Conservation (phyloP, 2,888 invertebrate genomes). For the Brenthis ino region DNA sequence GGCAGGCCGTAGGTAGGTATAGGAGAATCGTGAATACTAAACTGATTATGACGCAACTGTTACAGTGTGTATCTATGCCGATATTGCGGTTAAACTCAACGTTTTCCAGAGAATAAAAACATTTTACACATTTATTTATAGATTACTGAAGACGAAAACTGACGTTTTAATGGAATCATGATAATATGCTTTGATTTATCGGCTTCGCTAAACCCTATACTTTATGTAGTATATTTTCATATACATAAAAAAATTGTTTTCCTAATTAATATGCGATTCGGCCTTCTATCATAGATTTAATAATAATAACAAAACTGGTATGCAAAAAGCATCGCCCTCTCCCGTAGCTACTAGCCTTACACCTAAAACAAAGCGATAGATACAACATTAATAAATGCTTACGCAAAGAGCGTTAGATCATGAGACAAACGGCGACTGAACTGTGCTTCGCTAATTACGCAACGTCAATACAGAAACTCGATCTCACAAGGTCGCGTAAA, state of each 20-base stretch:
- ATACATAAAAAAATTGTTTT: too few relatives aligned
- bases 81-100: background rate
- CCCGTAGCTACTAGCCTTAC: background rate
- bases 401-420: conserved; percentile 26
- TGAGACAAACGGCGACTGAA: conserved; percentile 30
- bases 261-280: too few relatives aligned
- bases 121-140: too few relatives aligned
- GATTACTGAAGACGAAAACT: too few relatives aligned
- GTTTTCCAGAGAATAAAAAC: too few relatives aligned
- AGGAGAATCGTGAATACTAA: conserved; percentile 20
- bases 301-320: too few relatives aligned
- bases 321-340: too few relatives aligned
- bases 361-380: conserved; percentile 3
- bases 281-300: too few relatives aligned
- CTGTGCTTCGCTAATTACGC: conserved; percentile 38
- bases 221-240: too few relatives aligned
- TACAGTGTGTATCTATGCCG: conserved; percentile 9
- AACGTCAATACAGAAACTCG: conserved; percentile 41
- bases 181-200: too few relatives aligned
- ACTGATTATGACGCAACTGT: conserved; percentile 21
- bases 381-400: conserved; percentile 20
- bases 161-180: too few relatives aligned
- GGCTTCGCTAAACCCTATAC: too few relatives aligned
- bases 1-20: conserved; percentile 6
- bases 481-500: conserved; percentile 40